phyloP scores from a whole-genome alignment of 92 coral and sea anemone species.

The Muricea muricata region DNA sequence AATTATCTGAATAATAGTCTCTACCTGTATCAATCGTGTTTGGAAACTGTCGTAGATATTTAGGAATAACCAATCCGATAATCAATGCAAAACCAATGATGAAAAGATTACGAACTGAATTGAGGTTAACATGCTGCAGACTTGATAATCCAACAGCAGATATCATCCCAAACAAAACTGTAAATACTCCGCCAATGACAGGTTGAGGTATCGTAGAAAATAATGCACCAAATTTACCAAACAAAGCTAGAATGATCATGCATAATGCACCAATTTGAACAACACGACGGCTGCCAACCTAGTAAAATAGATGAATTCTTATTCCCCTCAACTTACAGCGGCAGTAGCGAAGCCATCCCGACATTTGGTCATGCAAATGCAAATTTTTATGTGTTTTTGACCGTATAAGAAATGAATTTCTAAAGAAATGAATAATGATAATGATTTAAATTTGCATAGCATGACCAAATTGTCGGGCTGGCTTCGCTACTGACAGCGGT shows the following conservation, averaged over 20 bases:
- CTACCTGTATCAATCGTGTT: constrained; percentile 76
- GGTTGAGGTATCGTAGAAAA: constrained; percentile 92
- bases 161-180: constrained; percentile 87
- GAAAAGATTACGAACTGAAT: constrained; percentile 84
- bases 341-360: too few species aligned
- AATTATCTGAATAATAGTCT: too few species aligned
- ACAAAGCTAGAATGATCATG: constrained; percentile 71
- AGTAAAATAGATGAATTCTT: neutral
- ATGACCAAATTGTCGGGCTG: too few species aligned
- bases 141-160: constrained; percentile 85
- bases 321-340: too few species aligned
- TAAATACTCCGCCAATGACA: constrained; percentile 85
- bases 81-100: constrained; percentile 80
- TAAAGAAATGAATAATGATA: too few species aligned
- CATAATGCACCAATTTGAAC: constrained; percentile 80
- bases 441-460: too few species aligned
- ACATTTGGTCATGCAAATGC: too few species aligned
- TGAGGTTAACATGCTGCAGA: constrained; percentile 81
- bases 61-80: constrained; percentile 78
- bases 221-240: constrained; percentile 85
- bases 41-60: constrained; percentile 66
- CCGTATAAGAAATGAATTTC: too few species aligned
- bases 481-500: too few species aligned
- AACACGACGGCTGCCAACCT: constrained; percentile 95
- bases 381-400: too few species aligned